A percentile compares a stretch with the other conserved stretches of the same genome.
Evolutionary conservation across 2,888 invertebrate genomes (phyloP).

Genomic region (Xestia rhomboidea): DNA sequence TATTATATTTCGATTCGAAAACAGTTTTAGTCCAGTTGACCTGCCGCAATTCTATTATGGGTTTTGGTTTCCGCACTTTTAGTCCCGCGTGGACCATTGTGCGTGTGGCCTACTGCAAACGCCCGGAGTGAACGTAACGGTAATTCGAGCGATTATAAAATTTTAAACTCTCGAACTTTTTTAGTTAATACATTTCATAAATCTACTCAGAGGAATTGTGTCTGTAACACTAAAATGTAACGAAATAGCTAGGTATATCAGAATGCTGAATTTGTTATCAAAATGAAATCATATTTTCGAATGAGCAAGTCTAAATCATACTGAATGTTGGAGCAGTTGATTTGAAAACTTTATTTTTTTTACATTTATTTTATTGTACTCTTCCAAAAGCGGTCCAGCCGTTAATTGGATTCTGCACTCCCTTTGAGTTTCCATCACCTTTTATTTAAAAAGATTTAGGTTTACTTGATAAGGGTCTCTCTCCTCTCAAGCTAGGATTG

Average conservation of each 20-base stretch:
- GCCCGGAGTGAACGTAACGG: neutral
- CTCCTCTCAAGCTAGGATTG: neutral
- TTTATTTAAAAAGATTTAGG: constrained; percentile 20
- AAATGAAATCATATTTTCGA: constrained; percentile 19
- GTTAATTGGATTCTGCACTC: constrained; percentile 22
- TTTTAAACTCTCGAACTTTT: neutral
- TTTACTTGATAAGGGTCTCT: constrained; percentile 27
- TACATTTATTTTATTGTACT: neutral
- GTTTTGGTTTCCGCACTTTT: no score
- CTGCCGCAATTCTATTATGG: no score
- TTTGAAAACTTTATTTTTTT: neutral
- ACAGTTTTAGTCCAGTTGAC: neutral
- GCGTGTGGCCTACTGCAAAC: no score
- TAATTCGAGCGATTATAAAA: neutral
- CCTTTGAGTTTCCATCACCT: neutral
- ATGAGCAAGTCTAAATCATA: neutral
- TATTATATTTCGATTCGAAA: neutral
- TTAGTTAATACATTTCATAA: neutral
- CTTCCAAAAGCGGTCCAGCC: neutral
- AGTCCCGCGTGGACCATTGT: no score
- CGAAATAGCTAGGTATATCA: neutral
- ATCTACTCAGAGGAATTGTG: neutral
- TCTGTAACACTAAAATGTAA: neutral
- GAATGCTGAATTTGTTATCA: constrained; percentile 5
- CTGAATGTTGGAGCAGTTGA: neutral